A percentile compares a stretch with the other conserved stretches of the same genome.
Evolutionary conservation across 2,113 vertebrate genomes (phyloP).

Genomic region (Cinclus cinclus): DNA sequence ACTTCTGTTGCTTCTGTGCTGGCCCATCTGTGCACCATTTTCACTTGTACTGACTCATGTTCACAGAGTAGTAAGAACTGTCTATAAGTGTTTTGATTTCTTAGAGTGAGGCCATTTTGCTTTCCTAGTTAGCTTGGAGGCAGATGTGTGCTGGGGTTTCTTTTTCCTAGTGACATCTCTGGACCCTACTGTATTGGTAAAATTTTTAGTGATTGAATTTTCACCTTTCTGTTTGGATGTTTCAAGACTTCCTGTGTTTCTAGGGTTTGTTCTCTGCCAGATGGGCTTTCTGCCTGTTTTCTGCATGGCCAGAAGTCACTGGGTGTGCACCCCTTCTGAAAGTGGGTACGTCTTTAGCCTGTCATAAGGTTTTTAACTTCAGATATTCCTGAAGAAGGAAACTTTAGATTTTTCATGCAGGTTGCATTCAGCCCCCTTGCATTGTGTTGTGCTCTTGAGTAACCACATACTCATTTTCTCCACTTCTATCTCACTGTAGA

Average conservation of each 20-base stretch:
- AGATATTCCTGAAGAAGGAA: background rate
- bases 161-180: background rate
- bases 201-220: background rate
- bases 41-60: constrained; percentile 53
- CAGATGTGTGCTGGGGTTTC: background rate
- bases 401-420: background rate
- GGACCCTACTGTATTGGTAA: background rate
- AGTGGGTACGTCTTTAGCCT: background rate
- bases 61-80: constrained; percentile 22
- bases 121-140: background rate
- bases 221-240: background rate
- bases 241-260: background rate
- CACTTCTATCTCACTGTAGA: background rate
- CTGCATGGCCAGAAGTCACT: background rate
- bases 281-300: background rate
- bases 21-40: constrained; percentile 59
- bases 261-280: background rate
- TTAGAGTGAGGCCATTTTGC: background rate
- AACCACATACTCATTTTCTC: background rate
- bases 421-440: background rate
- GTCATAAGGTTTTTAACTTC: background rate
- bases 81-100: constrained; percentile 9
- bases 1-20: constrained; percentile 59
- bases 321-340: background rate
- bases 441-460: background rate